phyloP scores from a whole-genome alignment of 2,888 invertebrate genomes.

The Mythimna albipuncta region DNA sequence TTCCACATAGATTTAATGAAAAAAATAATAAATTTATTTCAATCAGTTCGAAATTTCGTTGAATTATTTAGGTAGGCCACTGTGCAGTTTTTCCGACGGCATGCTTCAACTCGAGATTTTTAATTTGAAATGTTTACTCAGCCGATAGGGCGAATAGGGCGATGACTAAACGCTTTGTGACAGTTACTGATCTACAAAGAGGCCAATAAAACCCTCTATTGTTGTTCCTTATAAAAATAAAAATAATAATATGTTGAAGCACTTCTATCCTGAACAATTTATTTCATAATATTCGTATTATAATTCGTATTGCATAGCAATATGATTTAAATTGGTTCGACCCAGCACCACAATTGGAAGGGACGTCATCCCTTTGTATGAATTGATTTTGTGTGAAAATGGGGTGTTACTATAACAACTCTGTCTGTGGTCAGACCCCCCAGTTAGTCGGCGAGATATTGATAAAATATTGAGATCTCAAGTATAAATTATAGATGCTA shows the following conservation, averaged over 20 bases:
- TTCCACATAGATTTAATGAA: too few species aligned
- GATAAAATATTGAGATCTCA: constrained; percentile 25
- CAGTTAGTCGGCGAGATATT: constrained; percentile 62
- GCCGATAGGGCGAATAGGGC: constrained; percentile 80
- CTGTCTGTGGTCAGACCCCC: constrained; percentile 77
- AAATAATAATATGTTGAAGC: constrained; percentile 77
- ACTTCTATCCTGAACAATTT: constrained; percentile 61
- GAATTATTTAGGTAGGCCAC: background rate
- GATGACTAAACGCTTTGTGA: constrained; percentile 84
- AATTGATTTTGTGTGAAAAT: constrained; percentile 73
- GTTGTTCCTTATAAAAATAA: constrained; percentile 80
- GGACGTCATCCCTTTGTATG: constrained; percentile 69
- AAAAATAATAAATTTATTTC: too few species aligned
- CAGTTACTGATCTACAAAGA: constrained; percentile 86
- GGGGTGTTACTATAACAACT: constrained; percentile 73
- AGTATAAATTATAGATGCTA: background rate
- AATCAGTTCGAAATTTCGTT: constrained; percentile 1
- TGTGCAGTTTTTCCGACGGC: constrained; percentile 28
- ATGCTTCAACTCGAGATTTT: constrained; percentile 60
- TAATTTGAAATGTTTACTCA: constrained; percentile 81
- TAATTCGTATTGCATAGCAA: constrained; percentile 45
- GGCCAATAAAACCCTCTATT: constrained; percentile 86
- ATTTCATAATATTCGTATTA: constrained; percentile 35
- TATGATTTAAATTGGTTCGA: constrained; percentile 62
- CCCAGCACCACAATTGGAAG: constrained; percentile 15